phyloP scores from a whole-genome alignment of 2,888 invertebrate species.

The Schizaphis graminum region DNA sequence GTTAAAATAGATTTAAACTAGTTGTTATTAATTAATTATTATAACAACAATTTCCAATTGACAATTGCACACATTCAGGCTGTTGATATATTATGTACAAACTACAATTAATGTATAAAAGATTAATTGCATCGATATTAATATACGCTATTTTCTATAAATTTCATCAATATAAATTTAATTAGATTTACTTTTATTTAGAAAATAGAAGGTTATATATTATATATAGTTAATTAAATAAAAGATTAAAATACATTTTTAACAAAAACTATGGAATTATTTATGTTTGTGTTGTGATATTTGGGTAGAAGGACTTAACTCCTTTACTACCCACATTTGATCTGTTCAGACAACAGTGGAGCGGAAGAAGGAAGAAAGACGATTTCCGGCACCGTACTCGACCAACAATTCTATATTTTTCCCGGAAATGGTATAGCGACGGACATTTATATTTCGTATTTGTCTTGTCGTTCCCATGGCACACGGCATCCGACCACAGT shows the following conservation, averaged over 20 bases:
- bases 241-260: too few species aligned
- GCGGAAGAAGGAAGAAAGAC: background rate
- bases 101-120: background rate
- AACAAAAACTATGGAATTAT: too few species aligned
- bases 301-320: background rate
- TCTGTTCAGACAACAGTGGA: background rate
- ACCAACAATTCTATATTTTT: background rate
- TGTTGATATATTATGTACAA: too few species aligned
- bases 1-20: too few species aligned
- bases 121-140: background rate
- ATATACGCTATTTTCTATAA: background rate
- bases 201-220: background rate
- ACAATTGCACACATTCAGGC: too few species aligned
- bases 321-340: background rate
- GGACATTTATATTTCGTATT: constrained; percentile 3
- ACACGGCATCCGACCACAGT: background rate
- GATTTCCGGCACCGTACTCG: background rate
- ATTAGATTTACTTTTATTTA: background rate
- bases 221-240: too few species aligned
- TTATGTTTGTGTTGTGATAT: too few species aligned
- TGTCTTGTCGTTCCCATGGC: background rate
- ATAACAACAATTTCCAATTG: too few species aligned
- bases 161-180: background rate
- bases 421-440: background rate
- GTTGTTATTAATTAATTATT: too few species aligned